Conservation (phyloP, 2,797 vertebrate genomes). For the Australoheros facetus region DNA sequence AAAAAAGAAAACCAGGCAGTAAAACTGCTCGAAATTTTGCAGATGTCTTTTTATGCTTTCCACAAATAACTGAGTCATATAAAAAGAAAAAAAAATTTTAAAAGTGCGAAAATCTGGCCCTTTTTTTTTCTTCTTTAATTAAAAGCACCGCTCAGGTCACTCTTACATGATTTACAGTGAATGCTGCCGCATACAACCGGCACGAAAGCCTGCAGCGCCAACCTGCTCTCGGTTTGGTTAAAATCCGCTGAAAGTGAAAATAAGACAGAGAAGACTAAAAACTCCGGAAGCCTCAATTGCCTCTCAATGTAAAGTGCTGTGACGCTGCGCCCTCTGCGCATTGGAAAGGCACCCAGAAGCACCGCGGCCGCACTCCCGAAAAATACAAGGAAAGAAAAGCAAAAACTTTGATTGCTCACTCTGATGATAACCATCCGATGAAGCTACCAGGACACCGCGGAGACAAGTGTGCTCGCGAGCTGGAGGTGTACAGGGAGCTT, state of each 20-base stretch:
- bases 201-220: slow-evolving; percentile 8
- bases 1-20: background rate
- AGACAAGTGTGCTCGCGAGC: slow-evolving; percentile 15
- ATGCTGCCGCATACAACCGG: background rate
- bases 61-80: slow-evolving; percentile 11
- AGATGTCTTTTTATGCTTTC: background rate
- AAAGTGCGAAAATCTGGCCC: background rate
- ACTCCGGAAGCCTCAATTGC: slow-evolving; percentile 29
- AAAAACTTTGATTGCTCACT: slow-evolving; percentile 6
- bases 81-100: background rate
- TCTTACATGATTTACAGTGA: slow-evolving; percentile 14
- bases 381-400: background rate
- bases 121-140: background rate
- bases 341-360: slow-evolving; percentile 40
- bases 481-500: slow-evolving; percentile 26
- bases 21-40: background rate
- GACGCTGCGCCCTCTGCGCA: slow-evolving; percentile 61
- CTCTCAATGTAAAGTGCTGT: slow-evolving; percentile 31
- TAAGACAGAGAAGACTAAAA: slow-evolving; percentile 10
- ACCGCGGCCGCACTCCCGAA: slow-evolving; percentile 6
- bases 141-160: slow-evolving; percentile 23
- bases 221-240: background rate
- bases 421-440: slow-evolving; percentile 32
- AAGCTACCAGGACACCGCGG: slow-evolving; percentile 35
- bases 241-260: slow-evolving; percentile 24